These are phyloP conservation scores for silkworm (Bombyx mori) DNA, from an alignment of 1,140 invertebrate genomes.

Conservation along the genomic window ASM3026992v2 NC_085120.1:4042501-4043000, in stretches of 20 bases:
- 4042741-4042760: constrained; percentile 69
- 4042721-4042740: constrained; percentile 38
- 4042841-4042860: constrained; percentile 38
- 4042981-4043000: constrained; percentile 4
- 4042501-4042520: constrained; percentile 26
- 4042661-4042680: constrained; percentile 38
- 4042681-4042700: constrained; percentile 56
- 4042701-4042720: constrained; percentile 14
- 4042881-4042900: constrained; percentile 6
- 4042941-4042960: constrained; percentile 7
- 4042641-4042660: constrained; percentile 33
- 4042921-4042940: constrained; percentile 1
- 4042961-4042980: constrained; percentile 8
- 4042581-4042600: constrained; percentile 37
- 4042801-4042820: constrained; percentile 35
- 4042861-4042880: constrained; percentile 7
- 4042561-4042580: constrained; percentile 34
- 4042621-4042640: constrained; percentile 48
- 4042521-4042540: constrained; percentile 6
- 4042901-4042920: constrained; percentile 4
- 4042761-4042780: constrained; percentile 50
- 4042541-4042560: constrained; percentile 20
- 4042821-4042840: constrained; percentile 55
- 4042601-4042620: constrained; percentile 39
- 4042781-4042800: no score